phyloP scores from a whole-genome alignment of 2,113 vertebrate genomes.

The Mola mola region DNA sequence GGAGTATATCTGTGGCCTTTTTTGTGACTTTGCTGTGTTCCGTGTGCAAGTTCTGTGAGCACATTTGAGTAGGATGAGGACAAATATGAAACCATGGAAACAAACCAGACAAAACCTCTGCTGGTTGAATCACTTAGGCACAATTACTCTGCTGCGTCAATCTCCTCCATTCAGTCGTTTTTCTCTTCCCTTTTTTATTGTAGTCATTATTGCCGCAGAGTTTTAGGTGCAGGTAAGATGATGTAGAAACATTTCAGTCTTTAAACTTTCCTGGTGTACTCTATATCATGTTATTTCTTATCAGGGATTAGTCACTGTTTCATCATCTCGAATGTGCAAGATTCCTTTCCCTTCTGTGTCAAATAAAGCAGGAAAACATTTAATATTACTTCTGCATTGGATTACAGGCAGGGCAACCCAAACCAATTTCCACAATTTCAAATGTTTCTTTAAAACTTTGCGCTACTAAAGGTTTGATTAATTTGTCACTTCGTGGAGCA shows the following conservation, averaged over 20 bases:
- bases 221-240: slow-evolving; percentile 5
- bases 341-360: no score
- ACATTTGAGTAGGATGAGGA: slow-evolving; percentile 49
- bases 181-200: slow-evolving; percentile 16
- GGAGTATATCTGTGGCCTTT: slow-evolving; percentile 2
- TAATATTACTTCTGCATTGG: no score
- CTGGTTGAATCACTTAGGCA: slow-evolving; percentile 54
- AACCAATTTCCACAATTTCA: no score
- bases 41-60: slow-evolving; percentile 49
- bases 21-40: slow-evolving; percentile 36
- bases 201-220: slow-evolving; percentile 1
- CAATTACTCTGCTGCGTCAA: slow-evolving; percentile 51
- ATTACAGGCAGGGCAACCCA: no score
- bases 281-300: neutral
- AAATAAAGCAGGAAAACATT: no score
- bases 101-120: slow-evolving; percentile 50
- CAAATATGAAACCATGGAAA: slow-evolving; percentile 74
- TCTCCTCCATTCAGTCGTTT: slow-evolving; percentile 27
- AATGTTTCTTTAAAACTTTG: no score
- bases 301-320: neutral
- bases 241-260: neutral
- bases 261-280: neutral
- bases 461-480: no score
- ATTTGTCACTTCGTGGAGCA: no score
- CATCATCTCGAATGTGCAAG: no score